Evolutionary conservation across 2,797 vertebrate genomes (phyloP).

Genomic region (Xenentodon cancila): DNA sequence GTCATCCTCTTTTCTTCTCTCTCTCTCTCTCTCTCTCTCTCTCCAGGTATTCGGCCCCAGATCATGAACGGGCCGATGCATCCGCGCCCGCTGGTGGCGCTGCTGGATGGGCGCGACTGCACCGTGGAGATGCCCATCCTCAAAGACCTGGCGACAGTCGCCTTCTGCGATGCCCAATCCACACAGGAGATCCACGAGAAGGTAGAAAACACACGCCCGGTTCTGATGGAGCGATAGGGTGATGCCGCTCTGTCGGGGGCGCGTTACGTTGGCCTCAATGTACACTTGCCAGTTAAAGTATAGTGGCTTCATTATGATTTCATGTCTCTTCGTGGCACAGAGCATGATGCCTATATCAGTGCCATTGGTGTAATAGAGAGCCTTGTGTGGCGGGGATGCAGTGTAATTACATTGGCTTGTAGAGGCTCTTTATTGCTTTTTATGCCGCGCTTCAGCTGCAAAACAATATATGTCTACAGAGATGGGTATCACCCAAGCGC

Average conservation of each 20-base stretch:
- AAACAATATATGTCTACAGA: slow-evolving; percentile 66
- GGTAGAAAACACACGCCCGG: slow-evolving; percentile 70
- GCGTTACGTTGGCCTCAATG: slow-evolving; percentile 50
- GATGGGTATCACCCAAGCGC: slow-evolving; percentile 64
- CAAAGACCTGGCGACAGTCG: slow-evolving; percentile 95
- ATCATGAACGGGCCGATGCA: slow-evolving; percentile 98
- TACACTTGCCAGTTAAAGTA: slow-evolving; percentile 68
- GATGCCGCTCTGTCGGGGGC: slow-evolving; percentile 15
- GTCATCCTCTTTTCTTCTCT: too few relatives aligned
- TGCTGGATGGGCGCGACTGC: slow-evolving; percentile 95
- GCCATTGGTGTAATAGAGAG: slow-evolving; percentile 72
- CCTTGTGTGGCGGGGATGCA: slow-evolving; percentile 54
- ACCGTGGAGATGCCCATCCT: slow-evolving; percentile 98
- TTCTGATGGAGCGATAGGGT: slow-evolving; percentile 14
- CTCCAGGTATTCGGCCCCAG: slow-evolving; percentile 93
- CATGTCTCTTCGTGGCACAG: slow-evolving; percentile 66
- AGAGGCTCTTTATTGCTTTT: slow-evolving; percentile 77
- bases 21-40: slow-evolving; percentile 2
- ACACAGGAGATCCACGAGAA: slow-evolving; percentile 98
- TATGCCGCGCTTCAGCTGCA: slow-evolving; percentile 60
- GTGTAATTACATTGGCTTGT: slow-evolving; percentile 80
- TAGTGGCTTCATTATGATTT: slow-evolving; percentile 76
- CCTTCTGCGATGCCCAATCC: slow-evolving; percentile 96
- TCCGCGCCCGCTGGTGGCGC: slow-evolving; percentile 93
- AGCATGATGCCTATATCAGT: slow-evolving; percentile 47